Percentiles rank a stretch among this genome's conserved stretches.
phyloP scores from a whole-genome alignment of 2,797 vertebrate species.

The Tragopan temminckii region DNA sequence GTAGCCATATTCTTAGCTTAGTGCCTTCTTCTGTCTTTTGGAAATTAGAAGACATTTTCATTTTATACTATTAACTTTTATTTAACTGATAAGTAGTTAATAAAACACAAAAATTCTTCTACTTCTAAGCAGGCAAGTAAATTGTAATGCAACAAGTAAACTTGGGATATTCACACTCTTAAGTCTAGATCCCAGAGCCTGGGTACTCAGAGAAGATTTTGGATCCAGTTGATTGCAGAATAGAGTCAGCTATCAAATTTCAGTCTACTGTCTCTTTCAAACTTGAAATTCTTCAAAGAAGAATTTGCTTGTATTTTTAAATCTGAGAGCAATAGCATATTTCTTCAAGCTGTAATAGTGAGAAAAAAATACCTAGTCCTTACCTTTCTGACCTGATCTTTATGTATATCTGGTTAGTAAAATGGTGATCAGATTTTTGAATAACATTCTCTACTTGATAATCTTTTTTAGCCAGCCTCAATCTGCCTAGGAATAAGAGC shows the following conservation, averaged over 20 bases:
- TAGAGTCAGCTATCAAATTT: not conserved
- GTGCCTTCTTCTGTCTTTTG: not conserved
- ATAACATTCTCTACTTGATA: not conserved
- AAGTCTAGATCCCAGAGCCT: not conserved
- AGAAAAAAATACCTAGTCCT: not conserved
- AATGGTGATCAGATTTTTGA: not conserved
- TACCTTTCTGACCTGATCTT: not conserved
- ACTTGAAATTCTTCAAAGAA: not conserved
- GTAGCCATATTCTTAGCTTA: not conserved
- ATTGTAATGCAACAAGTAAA: not conserved
- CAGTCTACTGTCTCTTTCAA: not conserved
- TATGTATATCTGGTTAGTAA: not conserved
- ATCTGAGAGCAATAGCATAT: not conserved
- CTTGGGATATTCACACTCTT: not conserved
- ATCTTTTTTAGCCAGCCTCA: conserved; percentile 44
- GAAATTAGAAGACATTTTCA: not conserved
- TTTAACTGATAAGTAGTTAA: not conserved
- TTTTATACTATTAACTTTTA: not conserved
- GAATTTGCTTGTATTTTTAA: not conserved
- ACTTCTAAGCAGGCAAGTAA: not conserved
- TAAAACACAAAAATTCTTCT: not conserved
- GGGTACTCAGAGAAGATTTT: not conserved
- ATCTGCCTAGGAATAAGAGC: conserved; percentile 22
- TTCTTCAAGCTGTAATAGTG: not conserved
- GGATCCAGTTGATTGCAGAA: not conserved